Conservation (phyloP, 2,113 vertebrate genomes). For the Lichenostomus cassidix region DNA sequence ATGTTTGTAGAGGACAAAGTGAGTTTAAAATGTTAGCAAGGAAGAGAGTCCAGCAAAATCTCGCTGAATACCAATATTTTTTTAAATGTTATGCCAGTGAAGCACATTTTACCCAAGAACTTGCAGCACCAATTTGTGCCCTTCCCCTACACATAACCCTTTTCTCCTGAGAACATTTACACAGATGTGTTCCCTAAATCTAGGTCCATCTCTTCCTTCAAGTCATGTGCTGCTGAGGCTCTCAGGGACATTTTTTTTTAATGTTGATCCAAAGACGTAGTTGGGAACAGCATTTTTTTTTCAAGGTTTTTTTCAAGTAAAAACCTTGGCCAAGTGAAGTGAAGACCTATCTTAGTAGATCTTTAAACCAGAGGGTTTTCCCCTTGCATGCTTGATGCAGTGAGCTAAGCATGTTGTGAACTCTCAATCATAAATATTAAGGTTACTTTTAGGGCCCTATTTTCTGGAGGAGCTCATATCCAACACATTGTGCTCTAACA, state of each 20-base stretch:
- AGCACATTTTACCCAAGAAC: background rate
- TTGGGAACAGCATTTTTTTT: background rate
- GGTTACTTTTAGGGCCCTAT: background rate
- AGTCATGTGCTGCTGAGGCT: background rate
- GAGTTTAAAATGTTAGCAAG: background rate
- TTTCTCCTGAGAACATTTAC: background rate
- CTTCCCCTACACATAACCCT: background rate
- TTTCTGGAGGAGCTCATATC: background rate
- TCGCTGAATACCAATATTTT: fast-evolving
- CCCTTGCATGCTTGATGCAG: background rate
- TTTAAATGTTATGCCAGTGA: background rate
- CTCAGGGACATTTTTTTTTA: background rate
- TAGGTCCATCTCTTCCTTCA: background rate
- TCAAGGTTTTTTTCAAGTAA: background rate
- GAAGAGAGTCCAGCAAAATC: background rate
- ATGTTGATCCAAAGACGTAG: background rate
- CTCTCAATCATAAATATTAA: background rate
- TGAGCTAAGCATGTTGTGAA: background rate
- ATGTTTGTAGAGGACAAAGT: fast-evolving
- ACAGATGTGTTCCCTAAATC: background rate
- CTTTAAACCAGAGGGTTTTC: background rate
- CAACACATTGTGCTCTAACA: background rate
- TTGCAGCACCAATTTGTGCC: background rate
- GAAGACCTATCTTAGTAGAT: background rate
- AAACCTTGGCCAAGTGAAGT: background rate